phyloP scores from a whole-genome alignment of 92 coral and sea anemone genomes.

The Actinernus sp. region DNA sequence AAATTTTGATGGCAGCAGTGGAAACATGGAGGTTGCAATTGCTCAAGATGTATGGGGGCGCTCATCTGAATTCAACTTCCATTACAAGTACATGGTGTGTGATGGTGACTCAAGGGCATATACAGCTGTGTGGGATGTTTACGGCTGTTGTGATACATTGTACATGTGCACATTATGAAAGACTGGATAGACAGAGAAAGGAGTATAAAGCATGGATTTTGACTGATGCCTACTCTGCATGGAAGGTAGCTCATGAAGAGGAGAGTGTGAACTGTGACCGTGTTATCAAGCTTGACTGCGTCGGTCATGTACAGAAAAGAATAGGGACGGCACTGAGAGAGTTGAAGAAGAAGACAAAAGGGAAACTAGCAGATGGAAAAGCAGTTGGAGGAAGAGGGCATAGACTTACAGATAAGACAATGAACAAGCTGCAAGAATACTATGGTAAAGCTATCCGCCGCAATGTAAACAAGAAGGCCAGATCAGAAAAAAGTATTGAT shows the following conservation, averaged over 20 bases:
- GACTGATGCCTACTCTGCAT: constrained; percentile 8
- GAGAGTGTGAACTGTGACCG: constrained; percentile 30
- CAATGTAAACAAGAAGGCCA: constrained; percentile 32
- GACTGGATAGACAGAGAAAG: constrained; percentile 20
- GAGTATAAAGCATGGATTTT: constrained; percentile 36
- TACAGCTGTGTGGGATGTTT: no score
- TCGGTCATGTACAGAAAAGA: constrained; percentile 58
- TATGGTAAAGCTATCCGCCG: constrained; percentile 56
- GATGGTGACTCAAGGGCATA: no score
- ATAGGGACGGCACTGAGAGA: constrained; percentile 35
- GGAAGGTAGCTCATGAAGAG: constrained; percentile 25
- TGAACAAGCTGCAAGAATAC: constrained; percentile 37
- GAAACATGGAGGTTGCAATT: no score
- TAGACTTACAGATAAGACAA: constrained; percentile 6
- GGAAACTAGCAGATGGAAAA: constrained; percentile 54
- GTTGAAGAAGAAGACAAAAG: constrained; percentile 21
- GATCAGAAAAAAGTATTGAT: not conserved
- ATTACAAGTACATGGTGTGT: no score
- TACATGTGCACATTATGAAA: constrained; percentile 36
- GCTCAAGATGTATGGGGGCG: no score
- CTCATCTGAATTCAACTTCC: no score
- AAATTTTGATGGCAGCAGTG: no score
- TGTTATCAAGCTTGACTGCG: constrained; percentile 52
- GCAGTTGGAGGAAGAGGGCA: constrained; percentile 26
- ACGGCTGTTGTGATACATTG: not conserved